Conservation (phyloP, 53 echinoderm and acorn worm species). For the Astropecten irregularis region DNA sequence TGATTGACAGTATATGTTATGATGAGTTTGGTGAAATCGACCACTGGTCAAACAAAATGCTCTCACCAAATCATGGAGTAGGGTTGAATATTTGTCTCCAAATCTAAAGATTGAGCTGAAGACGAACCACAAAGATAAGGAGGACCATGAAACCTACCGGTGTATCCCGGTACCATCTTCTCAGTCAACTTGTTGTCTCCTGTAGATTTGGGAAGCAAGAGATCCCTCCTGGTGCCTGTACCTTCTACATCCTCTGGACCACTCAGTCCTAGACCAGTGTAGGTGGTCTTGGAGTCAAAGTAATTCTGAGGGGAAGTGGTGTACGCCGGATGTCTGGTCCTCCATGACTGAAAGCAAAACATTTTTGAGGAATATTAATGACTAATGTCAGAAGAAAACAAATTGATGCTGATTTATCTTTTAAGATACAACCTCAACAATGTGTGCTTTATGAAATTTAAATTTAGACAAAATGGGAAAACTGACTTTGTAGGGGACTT, state of each 20-base stretch:
- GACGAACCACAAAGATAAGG: too few species aligned
- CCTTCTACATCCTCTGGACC: conserved; percentile 66
- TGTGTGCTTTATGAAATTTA: background rate
- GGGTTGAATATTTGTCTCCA: too few species aligned
- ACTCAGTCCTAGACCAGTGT: conserved; percentile 82
- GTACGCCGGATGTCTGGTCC: conserved; percentile 71
- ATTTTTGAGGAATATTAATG: too few species aligned
- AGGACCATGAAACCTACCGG: conserved; percentile 82
- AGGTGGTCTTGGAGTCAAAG: conserved; percentile 76
- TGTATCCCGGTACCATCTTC: conserved; percentile 98
- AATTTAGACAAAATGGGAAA: too few species aligned
- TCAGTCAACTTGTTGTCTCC: conserved; percentile 98
- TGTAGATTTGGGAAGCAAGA: conserved; percentile 81
- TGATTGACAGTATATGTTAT: too few species aligned
- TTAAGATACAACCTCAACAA: background rate
- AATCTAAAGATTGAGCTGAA: too few species aligned
- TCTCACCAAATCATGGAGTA: too few species aligned
- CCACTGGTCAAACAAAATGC: too few species aligned
- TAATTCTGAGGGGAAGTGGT: conserved; percentile 78
- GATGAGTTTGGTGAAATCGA: too few species aligned
- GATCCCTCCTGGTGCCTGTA: conserved; percentile 29
- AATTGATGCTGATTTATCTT: background rate
- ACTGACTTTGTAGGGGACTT: too few species aligned
- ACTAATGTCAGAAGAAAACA: too few species aligned
- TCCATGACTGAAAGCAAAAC: conserved; percentile 63